A percentile compares a stretch with the other conserved stretches of the same genome.
phyloP scores from a whole-genome alignment of 2,797 vertebrate species.

The Chelonia mydas region DNA sequence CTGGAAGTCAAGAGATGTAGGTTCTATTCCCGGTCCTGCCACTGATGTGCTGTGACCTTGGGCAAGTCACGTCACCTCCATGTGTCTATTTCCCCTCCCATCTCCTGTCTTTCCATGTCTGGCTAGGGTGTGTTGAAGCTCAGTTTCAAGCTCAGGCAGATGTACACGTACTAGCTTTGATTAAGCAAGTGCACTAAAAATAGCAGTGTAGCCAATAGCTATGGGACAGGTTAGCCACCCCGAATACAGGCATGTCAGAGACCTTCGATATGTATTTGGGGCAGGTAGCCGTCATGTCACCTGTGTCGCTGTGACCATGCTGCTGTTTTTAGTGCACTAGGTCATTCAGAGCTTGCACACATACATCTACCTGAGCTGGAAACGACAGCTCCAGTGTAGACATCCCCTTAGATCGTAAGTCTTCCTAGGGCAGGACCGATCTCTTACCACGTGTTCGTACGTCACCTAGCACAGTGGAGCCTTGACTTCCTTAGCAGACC shows the following conservation, averaged over 20 bases:
- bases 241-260: not conserved
- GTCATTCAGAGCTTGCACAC: not conserved
- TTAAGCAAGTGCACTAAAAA: not conserved
- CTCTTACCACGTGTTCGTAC: not conserved
- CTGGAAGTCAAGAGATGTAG: not conserved
- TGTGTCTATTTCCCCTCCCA: not conserved
- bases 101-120: not conserved
- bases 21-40: not conserved
- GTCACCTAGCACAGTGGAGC: too few relatives aligned
- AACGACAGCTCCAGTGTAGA: not conserved
- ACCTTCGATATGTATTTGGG: not conserved
- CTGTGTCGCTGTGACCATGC: accelerated
- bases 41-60: not conserved
- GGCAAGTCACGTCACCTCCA: not conserved
- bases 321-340: not conserved
- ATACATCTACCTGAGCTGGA: not conserved
- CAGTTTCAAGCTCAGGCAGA: not conserved
- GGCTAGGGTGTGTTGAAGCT: not conserved
- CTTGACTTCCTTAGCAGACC: not conserved
- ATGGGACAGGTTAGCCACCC: not conserved
- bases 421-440: not conserved
- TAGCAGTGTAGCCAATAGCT: not conserved
- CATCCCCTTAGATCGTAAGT: not conserved
- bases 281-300: not conserved
- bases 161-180: not conserved